Evolutionary conservation across 1,140 invertebrate species (phyloP).

Genomic region (Heliconius congener): DNA sequence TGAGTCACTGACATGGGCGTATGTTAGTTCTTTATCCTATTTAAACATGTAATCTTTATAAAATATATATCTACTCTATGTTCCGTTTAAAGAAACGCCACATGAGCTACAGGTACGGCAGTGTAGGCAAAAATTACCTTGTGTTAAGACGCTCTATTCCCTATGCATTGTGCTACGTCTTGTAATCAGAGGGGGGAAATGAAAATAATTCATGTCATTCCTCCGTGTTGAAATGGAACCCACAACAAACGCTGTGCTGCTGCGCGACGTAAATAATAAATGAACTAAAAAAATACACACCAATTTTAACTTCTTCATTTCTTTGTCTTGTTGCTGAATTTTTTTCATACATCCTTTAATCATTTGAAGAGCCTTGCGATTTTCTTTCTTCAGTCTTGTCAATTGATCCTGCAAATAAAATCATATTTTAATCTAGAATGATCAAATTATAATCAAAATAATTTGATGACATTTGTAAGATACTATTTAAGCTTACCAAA

Average conservation of each 20-base stretch:
- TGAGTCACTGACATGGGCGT: slow-evolving; percentile 68
- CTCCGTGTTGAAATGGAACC: no score
- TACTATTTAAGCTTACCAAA: slow-evolving; percentile 52
- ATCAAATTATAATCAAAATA: no score
- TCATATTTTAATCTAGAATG: no score
- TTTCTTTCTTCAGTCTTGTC: slow-evolving; percentile 82
- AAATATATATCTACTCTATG: no score
- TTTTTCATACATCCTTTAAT: slow-evolving; percentile 76
- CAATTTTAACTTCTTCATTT: slow-evolving; percentile 74
- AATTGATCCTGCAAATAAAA: slow-evolving; percentile 64
- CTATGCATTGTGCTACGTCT: background rate
- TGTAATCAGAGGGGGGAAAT: background rate
- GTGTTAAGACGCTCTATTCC: no score
- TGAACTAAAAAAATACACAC: slow-evolving; percentile 38
- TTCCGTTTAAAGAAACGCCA: no score
- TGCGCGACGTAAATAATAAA: background rate
- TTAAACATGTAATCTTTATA: background rate
- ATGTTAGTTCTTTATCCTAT: slow-evolving; percentile 67
- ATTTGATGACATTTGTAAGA: background rate
- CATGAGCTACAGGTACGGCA: no score
- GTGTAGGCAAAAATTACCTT: no score
- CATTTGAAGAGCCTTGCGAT: slow-evolving; percentile 84
- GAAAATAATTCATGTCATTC: background rate
- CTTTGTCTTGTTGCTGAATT: slow-evolving; percentile 72
- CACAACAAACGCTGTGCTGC: background rate